These are phyloP conservation scores for Drosophila nr. perissopoda DNA, from an alignment of 2,888 invertebrate species.

Conservation along the genomic window DNA sequence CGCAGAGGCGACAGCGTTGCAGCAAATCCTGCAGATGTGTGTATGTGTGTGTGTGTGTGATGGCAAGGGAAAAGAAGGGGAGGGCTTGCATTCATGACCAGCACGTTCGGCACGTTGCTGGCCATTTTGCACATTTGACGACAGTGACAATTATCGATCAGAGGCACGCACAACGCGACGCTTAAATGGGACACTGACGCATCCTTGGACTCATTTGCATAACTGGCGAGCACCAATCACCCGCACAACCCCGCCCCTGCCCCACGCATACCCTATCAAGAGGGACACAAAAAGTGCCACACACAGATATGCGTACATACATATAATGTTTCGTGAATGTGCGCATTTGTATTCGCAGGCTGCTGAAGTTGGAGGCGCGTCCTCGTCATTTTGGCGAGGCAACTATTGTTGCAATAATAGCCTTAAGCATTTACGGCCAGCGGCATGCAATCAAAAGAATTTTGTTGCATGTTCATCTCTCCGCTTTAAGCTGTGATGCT, in stretches of 20 bases:
- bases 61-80: not conserved
- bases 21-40: slow-evolving; percentile 32
- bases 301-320: not conserved
- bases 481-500: not conserved
- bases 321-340: slow-evolving; percentile 6
- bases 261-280: not conserved
- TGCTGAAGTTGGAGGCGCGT: slow-evolving; percentile 17
- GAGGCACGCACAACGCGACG: slow-evolving; percentile 67
- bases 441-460: slow-evolving; percentile 51
- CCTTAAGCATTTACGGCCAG: slow-evolving; percentile 59
- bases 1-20: slow-evolving; percentile 46
- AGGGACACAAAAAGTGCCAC: slow-evolving; percentile 38
- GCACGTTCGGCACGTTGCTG: slow-evolving; percentile 53
- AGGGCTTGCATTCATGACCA: slow-evolving; percentile 16
- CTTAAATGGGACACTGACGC: slow-evolving; percentile 67
- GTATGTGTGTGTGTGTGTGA: not conserved
- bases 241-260: not conserved
- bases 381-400: slow-evolving; percentile 32
- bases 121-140: slow-evolving; percentile 58
- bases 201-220: slow-evolving; percentile 79
- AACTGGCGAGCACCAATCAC: slow-evolving; percentile 60
- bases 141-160: slow-evolving; percentile 77
- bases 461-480: slow-evolving; percentile 39
- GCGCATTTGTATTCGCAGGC: slow-evolving; percentile 10
- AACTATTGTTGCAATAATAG: slow-evolving; percentile 76